These are phyloP conservation scores for Oenanthe oenanthe DNA, from an alignment of 2,113 vertebrate genomes.

Conservation along the genomic window DNA sequence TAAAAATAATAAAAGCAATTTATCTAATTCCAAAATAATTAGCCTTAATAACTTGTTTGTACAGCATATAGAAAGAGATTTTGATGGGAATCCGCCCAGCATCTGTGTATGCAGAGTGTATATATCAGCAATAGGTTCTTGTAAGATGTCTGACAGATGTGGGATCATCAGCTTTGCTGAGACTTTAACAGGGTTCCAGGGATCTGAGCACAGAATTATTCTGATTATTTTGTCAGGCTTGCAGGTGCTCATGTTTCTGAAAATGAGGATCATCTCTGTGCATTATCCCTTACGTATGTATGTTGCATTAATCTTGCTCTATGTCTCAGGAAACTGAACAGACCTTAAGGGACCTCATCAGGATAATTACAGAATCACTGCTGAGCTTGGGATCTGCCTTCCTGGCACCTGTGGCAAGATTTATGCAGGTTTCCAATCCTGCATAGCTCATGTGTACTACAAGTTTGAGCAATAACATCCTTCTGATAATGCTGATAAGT, in stretches of 20 bases:
- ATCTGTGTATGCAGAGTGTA: not conserved
- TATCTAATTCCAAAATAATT: constrained; percentile 22
- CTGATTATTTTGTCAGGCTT: not conserved
- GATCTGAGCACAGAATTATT: not conserved
- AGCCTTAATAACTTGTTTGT: not conserved
- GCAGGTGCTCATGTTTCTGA: not conserved
- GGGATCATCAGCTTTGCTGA: not conserved
- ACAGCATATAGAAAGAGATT: not conserved
- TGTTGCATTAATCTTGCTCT: not conserved
- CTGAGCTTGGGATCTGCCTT: not conserved
- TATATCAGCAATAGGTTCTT: not conserved
- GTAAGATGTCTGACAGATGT: not conserved
- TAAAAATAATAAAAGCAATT: constrained; percentile 38
- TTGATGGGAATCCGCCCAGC: not conserved
- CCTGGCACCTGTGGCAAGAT: not conserved
- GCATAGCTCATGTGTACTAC: not conserved
- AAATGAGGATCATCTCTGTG: not conserved
- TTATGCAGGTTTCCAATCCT: not conserved
- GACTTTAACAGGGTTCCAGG: not conserved
- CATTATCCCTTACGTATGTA: not conserved
- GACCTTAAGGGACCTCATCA: not conserved
- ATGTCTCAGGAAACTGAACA: not conserved
- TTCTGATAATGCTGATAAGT: not conserved
- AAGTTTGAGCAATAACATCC: not conserved
- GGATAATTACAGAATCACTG: not conserved